Evolutionary conservation across 2,888 invertebrate species (phyloP), one percentile per base, ranked within the genome.

Genomic region (Erebia palarica): DNA sequence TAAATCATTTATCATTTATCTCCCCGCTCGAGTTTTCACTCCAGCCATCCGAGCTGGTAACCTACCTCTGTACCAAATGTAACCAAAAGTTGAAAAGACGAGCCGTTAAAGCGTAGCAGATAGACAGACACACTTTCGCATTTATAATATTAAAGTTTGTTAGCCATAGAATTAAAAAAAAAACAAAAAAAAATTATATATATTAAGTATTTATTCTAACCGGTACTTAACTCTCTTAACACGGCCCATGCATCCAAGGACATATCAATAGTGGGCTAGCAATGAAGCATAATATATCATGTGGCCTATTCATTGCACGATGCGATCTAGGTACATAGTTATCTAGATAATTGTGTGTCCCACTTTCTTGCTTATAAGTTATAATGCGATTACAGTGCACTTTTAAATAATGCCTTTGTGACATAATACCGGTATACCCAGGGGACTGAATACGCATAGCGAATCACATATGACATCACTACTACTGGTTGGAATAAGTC

Each of bases 281-380:
- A 89, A 87, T 86, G 83, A 78, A 84, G 83, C 86, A 85, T 76
- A 74, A 76, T 87, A 86, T 83, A 86, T 88, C 87, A 86, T 83
- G 68, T 78, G 83, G 83, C 86, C 87, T 85, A 85, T 87, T 82
- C 83, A 82, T 91, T 90, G 90, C 90, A 89, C 90, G 90, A 89
- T 88, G 89, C 88, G 88, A 55, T 57, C 65, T 27, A n/a, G n/a
- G n/a, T n/a, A n/a, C n/a, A 57, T 16, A 27, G 1, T 27, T 67
- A 90, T 88, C 88, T 89, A 84, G 86, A 84, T 86, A 86, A 87
- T 87, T 89, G 86, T 85, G 84, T 87, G 91, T 80, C 86, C 89
- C 78, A 90, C 86, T 89, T 90, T 90, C 87, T 82, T 84, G 73
- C 68, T 69, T 82, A 81, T 36, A 36, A 7, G 36, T 36, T 36